These are phyloP conservation scores for Chionis minor DNA, from an alignment of 2,113 vertebrate genomes.

Conservation along the genomic window DNA sequence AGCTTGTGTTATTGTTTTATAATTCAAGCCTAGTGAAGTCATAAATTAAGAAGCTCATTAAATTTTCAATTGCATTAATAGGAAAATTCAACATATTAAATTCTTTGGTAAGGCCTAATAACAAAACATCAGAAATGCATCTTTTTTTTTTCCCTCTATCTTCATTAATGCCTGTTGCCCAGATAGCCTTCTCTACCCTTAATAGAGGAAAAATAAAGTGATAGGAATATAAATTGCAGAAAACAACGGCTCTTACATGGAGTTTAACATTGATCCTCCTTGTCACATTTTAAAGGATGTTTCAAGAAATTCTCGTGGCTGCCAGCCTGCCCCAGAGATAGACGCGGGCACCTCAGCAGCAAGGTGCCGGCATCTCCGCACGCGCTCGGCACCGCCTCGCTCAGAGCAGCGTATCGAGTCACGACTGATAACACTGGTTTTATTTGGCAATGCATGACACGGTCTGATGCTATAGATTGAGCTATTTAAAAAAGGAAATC, in stretches of 20 bases:
- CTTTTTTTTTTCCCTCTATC: background rate
- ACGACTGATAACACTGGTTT: background rate
- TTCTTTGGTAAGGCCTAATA: constrained; percentile 31
- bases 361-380: background rate
- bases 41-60: constrained; percentile 72
- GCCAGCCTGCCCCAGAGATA: background rate
- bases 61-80: constrained; percentile 69
- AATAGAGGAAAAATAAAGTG: background rate
- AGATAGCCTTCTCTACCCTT: background rate
- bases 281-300: background rate
- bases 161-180: background rate
- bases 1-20: constrained; percentile 60
- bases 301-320: background rate
- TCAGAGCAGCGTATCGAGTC: background rate
- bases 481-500: background rate
- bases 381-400: background rate
- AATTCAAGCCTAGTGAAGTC: constrained; percentile 58
- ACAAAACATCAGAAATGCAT: background rate
- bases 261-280: background rate
- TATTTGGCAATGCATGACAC: background rate
- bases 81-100: constrained; percentile 50
- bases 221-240: background rate
- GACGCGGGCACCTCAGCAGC: background rate
- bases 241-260: background rate
- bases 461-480: background rate